phyloP scores from a whole-genome alignment of 2,888 invertebrate species.

The Pristionchus fissidentatus region DNA sequence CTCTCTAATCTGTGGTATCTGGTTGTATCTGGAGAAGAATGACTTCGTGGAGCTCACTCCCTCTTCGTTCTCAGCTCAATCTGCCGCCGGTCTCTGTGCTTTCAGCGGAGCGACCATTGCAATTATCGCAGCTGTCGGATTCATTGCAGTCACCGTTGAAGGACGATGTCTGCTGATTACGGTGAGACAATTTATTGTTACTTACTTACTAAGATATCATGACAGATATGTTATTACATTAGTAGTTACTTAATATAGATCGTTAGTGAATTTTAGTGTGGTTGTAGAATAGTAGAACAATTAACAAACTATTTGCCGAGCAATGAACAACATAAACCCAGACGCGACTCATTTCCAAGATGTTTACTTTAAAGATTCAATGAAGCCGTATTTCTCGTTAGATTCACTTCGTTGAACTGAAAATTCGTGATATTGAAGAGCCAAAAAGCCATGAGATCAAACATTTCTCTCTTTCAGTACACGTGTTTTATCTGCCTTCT shows the following conservation, averaged over 20 bases:
- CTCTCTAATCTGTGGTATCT: constrained; percentile 85
- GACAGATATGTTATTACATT: too few species aligned
- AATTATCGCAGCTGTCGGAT: constrained; percentile 87
- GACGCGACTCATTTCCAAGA: neutral
- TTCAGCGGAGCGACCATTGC: constrained; percentile 84
- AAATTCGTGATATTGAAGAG: too few species aligned
- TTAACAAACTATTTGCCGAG: too few species aligned
- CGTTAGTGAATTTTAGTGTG: too few species aligned
- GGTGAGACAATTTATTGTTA: constrained; percentile 80
- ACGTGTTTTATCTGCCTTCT: constrained; percentile 85
- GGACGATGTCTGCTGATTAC: constrained; percentile 86
- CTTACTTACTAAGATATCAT: too few species aligned
- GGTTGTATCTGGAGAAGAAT: constrained; percentile 85
- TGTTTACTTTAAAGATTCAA: neutral
- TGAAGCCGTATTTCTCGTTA: neutral
- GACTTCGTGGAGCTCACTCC: constrained; percentile 84
- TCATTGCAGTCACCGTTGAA: constrained; percentile 88
- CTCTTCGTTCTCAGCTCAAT: constrained; percentile 80
- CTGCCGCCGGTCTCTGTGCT: constrained; percentile 85
- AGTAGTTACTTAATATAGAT: too few species aligned
- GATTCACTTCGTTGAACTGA: too few species aligned
- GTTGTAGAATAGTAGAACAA: too few species aligned
- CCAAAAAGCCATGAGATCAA: too few species aligned
- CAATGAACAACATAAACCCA: too few species aligned
- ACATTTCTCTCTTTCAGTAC: constrained; percentile 84